Conservation (phyloP, 2,113 vertebrate genomes). For the Heterotis niloticus region DNA sequence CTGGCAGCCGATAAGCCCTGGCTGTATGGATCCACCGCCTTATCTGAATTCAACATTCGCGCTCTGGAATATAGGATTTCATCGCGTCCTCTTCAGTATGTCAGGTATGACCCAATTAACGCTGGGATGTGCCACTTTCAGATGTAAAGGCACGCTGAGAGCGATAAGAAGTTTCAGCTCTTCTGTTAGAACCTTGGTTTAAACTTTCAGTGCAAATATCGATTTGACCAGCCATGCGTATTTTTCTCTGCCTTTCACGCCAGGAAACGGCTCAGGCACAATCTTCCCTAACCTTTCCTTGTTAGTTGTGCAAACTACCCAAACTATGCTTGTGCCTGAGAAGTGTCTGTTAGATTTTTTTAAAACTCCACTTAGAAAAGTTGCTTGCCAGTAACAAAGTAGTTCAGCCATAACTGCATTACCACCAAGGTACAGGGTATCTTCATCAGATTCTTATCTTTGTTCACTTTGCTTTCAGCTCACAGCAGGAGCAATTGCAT, state of each 20-base stretch:
- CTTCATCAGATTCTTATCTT: neutral
- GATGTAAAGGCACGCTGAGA: constrained; percentile 49
- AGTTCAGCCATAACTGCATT: neutral
- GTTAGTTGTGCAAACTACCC: constrained; percentile 10
- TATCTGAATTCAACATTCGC: constrained; percentile 66
- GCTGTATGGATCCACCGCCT: constrained; percentile 52
- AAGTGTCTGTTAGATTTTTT: neutral
- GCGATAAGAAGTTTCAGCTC: constrained; percentile 46
- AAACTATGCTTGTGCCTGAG: neutral
- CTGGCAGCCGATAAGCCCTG: constrained; percentile 65
- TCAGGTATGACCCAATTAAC: constrained; percentile 72
- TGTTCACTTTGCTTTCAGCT: neutral
- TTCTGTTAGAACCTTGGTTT: constrained; percentile 34
- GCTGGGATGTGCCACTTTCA: constrained; percentile 48
- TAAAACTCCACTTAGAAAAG: neutral
- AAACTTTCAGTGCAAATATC: constrained; percentile 38
- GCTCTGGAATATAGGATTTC: constrained; percentile 64
- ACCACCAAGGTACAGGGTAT: neutral
- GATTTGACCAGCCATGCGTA: constrained; percentile 16
- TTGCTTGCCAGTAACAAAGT: neutral
- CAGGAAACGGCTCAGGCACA: neutral
- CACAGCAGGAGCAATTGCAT: neutral
- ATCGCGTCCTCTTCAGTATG: constrained; percentile 53
- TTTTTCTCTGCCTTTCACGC: constrained; percentile 19
- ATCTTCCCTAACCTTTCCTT: neutral